A percentile compares a stretch with the other conserved stretches of the same genome.
These are phyloP conservation scores for Elgaria multicarinata DNA, from an alignment of 2,113 vertebrate species.

Conservation along the genomic window DNA sequence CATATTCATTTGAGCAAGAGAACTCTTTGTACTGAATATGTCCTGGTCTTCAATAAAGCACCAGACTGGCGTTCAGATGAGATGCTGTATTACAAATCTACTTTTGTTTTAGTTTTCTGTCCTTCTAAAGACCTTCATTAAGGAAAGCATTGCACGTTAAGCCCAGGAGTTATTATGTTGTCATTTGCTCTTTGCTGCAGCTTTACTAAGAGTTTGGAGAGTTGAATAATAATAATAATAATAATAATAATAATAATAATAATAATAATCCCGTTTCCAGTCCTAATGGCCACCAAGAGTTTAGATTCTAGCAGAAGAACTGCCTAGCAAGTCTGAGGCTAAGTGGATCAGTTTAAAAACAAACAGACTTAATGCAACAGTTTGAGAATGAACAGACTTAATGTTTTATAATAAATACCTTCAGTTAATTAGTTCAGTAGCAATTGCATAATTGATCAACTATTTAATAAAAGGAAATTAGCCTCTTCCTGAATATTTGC, in stretches of 20 bases:
- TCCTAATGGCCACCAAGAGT: slow-evolving; percentile 20
- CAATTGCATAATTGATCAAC: background rate
- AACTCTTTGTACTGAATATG: slow-evolving; percentile 8
- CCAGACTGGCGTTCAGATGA: slow-evolving; percentile 24
- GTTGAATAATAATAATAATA: background rate
- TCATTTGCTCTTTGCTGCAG: slow-evolving; percentile 39
- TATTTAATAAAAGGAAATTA: slow-evolving; percentile 9
- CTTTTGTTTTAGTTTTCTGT: slow-evolving; percentile 41
- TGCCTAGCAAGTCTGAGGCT: background rate
- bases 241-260: background rate
- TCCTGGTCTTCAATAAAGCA: slow-evolving; percentile 12
- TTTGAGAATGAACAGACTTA: background rate
- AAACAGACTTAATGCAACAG: background rate
- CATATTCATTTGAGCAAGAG: slow-evolving; percentile 29
- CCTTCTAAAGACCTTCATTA: background rate
- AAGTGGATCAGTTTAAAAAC: background rate
- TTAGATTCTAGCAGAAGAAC: slow-evolving; percentile 25
- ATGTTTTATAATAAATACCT: background rate
- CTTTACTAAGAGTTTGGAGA: slow-evolving; percentile 26
- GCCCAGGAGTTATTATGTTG: background rate
- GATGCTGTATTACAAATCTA: background rate
- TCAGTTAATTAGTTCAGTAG: background rate
- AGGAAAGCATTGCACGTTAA: slow-evolving; percentile 27
- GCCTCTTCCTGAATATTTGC: background rate
- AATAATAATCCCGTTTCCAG: background rate